phyloP scores from a whole-genome alignment of 2,888 invertebrate species.

The Limnephilus lunatus region DNA sequence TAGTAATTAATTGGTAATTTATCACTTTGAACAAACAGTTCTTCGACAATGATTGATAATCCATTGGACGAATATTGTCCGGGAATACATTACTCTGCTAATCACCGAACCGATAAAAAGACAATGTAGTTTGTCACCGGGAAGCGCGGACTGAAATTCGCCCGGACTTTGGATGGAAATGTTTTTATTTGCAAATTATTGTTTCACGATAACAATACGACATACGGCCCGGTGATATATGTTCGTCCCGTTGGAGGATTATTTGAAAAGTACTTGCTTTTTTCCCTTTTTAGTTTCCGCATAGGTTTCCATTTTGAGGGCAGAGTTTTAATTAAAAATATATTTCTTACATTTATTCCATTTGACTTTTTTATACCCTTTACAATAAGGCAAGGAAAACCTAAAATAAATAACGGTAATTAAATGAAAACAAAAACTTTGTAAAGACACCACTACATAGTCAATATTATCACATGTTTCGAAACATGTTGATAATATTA shows the following conservation, averaged over 20 bases:
- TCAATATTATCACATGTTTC: no score
- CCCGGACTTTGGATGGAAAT: neutral
- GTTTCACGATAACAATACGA: neutral
- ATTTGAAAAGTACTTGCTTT: neutral
- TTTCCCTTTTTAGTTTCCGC: no score
- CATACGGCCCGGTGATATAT: neutral
- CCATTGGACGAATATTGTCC: neutral
- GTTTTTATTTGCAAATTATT: neutral
- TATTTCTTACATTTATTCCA: no score
- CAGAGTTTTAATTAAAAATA: no score
- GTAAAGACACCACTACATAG: no score
- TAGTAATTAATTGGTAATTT: constrained; percentile 2
- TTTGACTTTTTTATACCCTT: no score
- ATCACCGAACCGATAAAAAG: neutral
- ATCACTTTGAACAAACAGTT: constrained; percentile 2
- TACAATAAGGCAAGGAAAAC: no score
- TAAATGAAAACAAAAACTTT: no score
- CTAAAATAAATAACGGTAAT: no score
- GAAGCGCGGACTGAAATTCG: neutral
- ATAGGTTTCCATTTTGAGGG: no score
- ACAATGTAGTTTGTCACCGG: neutral
- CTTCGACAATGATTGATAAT: neutral
- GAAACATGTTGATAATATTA: no score
- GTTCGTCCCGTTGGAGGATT: neutral
- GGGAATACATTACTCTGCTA: neutral